Percentiles rank a stretch among this genome's conserved stretches.
Conservation (phyloP, 2,797 vertebrate genomes). For the Mus minutoides region DNA sequence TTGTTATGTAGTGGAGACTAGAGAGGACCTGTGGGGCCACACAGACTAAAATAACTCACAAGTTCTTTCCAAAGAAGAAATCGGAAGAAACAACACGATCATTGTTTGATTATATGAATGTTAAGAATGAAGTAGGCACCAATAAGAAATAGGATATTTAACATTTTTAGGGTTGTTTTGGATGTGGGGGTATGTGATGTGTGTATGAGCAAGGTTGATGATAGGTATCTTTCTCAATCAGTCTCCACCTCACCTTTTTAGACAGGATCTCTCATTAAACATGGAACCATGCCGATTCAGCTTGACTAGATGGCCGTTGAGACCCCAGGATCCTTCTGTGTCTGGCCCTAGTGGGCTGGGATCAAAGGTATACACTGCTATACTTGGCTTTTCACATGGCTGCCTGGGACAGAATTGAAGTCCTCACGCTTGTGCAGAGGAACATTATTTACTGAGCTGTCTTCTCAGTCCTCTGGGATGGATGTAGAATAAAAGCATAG, state of each 20-base stretch:
- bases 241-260: background rate
- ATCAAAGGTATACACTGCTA: background rate
- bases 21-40: background rate
- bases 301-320: no score
- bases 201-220: rapidly evolving
- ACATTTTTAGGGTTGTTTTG: background rate
- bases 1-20: background rate
- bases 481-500: constrained; percentile 34
- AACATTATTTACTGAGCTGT: background rate
- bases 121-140: background rate
- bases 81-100: background rate
- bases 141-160: background rate
- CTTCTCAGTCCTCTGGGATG: background rate
- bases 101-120: background rate
- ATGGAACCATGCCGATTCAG: background rate
- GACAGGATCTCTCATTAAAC: background rate
- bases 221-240: background rate
- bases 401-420: background rate
- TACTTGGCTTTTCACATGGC: background rate
- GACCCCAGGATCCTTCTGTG: background rate
- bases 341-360: background rate
- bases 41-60: background rate
- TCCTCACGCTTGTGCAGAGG: background rate
- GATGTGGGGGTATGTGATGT: no score
- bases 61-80: constrained; percentile 39